Percentiles rank a stretch among this genome's conserved stretches.
Conservation (phyloP, 2,797 vertebrate species). For the Neomorphus geoffroyi region DNA sequence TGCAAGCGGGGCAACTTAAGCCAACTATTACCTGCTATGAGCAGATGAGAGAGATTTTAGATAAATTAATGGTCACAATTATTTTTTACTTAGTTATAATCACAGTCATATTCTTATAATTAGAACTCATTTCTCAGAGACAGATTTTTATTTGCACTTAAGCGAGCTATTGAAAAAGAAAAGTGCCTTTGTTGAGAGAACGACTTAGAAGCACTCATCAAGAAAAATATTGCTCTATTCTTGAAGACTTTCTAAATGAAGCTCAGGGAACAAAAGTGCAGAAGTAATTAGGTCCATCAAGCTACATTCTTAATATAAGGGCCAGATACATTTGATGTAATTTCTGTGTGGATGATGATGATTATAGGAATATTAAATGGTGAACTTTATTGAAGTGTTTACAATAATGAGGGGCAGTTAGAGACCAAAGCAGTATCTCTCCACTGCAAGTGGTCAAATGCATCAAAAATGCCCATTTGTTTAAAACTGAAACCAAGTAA, state of each 20-base stretch:
- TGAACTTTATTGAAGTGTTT: neutral
- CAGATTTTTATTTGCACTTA: neutral
- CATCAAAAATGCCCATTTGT: neutral
- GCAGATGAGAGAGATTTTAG: neutral
- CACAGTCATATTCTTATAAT: neutral
- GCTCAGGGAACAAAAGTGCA: neutral
- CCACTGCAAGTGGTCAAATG: neutral
- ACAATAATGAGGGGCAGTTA: neutral
- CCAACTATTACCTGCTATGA: neutral
- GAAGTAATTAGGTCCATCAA: neutral
- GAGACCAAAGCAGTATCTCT: neutral
- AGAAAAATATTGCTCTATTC: neutral
- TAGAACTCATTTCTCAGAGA: neutral
- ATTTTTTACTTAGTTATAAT: neutral
- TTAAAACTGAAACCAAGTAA: slow-evolving; percentile 12
- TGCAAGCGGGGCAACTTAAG: neutral
- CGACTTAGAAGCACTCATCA: neutral
- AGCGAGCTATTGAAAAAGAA: neutral
- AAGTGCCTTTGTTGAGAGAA: neutral
- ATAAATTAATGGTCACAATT: neutral
- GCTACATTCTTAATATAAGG: neutral
- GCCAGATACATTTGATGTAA: neutral
- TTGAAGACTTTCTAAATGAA: neutral
- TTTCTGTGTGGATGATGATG: neutral
- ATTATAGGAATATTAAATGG: neutral